Evolutionary conservation across 2,113 vertebrate genomes (phyloP).

Genomic region (Marmota monax): DNA sequence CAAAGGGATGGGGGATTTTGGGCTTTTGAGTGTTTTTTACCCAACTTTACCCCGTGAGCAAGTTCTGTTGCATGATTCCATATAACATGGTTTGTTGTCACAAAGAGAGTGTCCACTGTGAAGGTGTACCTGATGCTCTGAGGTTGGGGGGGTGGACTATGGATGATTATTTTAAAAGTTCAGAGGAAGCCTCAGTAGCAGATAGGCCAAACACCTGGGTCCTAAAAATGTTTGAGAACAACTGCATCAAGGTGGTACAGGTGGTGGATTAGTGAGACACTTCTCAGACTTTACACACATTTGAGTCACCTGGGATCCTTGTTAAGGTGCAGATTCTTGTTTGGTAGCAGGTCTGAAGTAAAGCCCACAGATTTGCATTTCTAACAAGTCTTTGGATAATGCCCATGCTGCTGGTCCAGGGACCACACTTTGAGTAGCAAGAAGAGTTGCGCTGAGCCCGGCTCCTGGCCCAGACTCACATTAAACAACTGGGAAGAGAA

Average conservation of each 20-base stretch:
- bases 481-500: not conserved
- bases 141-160: not conserved
- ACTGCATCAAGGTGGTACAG: not conserved
- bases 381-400: not conserved
- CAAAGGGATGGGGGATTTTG: too few relatives aligned
- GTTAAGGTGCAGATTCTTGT: not conserved
- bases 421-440: not conserved
- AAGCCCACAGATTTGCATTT: not conserved
- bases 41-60: not conserved
- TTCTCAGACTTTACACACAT: not conserved
- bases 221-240: not conserved
- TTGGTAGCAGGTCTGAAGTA: not conserved
- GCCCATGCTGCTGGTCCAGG: not conserved
- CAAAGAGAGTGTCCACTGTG: not conserved
- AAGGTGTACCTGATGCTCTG: not conserved
- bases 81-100: too few relatives aligned
- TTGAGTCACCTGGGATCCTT: not conserved
- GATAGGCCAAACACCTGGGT: not conserved
- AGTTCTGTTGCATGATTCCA: not conserved
- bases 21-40: not conserved
- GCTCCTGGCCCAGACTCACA: rapidly evolving
- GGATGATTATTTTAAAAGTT: not conserved
- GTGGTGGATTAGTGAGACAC: not conserved
- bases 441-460: rapidly evolving
- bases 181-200: not conserved